Evolutionary conservation across 2,888 invertebrate species (phyloP).

Genomic region (Noctua fimbriata): DNA sequence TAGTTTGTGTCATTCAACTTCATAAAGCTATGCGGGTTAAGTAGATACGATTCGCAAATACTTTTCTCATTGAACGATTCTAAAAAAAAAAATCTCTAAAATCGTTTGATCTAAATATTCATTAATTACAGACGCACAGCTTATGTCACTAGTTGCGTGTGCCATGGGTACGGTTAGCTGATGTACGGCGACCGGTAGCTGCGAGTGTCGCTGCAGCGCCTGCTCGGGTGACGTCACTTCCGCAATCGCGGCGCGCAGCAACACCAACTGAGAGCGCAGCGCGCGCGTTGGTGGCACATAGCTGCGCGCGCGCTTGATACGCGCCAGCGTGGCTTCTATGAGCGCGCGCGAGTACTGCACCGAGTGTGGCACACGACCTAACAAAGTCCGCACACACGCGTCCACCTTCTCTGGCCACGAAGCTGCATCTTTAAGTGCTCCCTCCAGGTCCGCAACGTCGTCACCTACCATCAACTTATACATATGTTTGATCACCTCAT

Average conservation of each 20-base stretch:
- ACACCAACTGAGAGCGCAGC: conserved; percentile 67
- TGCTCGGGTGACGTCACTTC: neutral
- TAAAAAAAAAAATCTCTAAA: too few relatives aligned
- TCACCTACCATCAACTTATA: conserved; percentile 67
- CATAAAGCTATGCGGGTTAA: conserved; percentile 47
- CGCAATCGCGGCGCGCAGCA: neutral
- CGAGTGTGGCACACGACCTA: conserved; percentile 70
- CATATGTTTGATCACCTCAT: conserved; percentile 71
- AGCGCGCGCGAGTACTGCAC: conserved; percentile 71
- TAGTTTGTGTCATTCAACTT: neutral
- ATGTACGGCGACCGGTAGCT: neutral
- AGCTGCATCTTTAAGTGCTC: conserved; percentile 37
- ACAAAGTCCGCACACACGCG: conserved; percentile 63
- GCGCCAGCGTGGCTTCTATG: conserved; percentile 70
- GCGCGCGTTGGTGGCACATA: conserved; percentile 49
- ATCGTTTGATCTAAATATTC: conserved; percentile 65
- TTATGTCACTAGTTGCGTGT: conserved; percentile 66
- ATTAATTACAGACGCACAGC: conserved; percentile 72
- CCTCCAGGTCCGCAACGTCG: conserved; percentile 54
- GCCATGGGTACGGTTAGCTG: conserved; percentile 59
- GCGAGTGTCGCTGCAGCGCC: conserved; percentile 8
- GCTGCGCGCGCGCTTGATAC: conserved; percentile 63
- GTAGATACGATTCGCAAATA: conserved; percentile 69
- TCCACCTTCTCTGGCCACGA: conserved; percentile 74
- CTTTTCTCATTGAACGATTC: conserved; percentile 69